Conservation (phyloP, 2,888 invertebrate species). For the Drosophila multiciliata region DNA sequence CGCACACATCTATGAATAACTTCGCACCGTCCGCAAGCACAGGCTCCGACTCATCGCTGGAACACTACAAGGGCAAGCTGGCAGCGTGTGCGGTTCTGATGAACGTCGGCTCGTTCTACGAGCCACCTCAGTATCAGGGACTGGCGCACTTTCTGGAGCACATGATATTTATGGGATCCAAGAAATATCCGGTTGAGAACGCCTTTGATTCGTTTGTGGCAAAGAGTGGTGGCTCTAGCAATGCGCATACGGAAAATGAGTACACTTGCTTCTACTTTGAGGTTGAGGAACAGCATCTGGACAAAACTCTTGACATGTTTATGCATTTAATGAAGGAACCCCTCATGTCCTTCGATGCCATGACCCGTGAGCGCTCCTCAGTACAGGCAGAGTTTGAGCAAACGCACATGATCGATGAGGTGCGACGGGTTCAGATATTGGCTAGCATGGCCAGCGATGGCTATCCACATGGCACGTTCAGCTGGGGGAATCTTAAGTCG, state of each 20-base stretch:
- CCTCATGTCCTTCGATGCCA: slow-evolving; percentile 92
- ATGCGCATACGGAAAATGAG: slow-evolving; percentile 95
- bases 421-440: slow-evolving; percentile 91
- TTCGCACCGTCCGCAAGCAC: not conserved
- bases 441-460: slow-evolving; percentile 88
- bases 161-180: slow-evolving; percentile 97
- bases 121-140: slow-evolving; percentile 92
- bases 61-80: slow-evolving; percentile 83
- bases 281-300: slow-evolving; percentile 91
- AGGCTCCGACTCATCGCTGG: slow-evolving; percentile 37
- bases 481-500: slow-evolving; percentile 93
- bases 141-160: slow-evolving; percentile 95
- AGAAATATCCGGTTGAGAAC: slow-evolving; percentile 95
- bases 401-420: slow-evolving; percentile 90
- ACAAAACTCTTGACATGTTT: slow-evolving; percentile 92
- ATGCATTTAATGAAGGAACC: slow-evolving; percentile 95
- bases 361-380: slow-evolving; percentile 94
- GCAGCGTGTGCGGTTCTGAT: slow-evolving; percentile 92
- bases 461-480: slow-evolving; percentile 91
- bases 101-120: slow-evolving; percentile 92
- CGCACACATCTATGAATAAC: not conserved
- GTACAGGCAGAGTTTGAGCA: slow-evolving; percentile 96
- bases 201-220: slow-evolving; percentile 92
- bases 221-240: slow-evolving; percentile 93
- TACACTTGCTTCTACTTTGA: slow-evolving; percentile 95